Evolutionary conservation across 2,888 invertebrate genomes (phyloP), one percentile per base, ranked within the genome.

Genomic region (Stenchaetothrips biformis): DNA sequence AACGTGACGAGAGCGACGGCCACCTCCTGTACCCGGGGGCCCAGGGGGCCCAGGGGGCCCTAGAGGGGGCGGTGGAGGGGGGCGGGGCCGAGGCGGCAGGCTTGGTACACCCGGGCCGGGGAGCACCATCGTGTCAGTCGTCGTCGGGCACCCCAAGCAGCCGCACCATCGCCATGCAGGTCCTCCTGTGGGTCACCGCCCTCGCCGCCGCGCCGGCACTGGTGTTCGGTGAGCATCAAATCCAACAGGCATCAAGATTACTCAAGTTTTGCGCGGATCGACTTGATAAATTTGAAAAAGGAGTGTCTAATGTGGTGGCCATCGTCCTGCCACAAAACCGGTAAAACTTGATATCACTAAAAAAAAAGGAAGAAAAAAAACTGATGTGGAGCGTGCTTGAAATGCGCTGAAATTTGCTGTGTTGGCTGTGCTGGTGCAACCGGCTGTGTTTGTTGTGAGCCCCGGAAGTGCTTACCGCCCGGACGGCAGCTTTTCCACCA

Each of bases 31-130:
- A 53, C 79, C 18, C 16, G 7, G 78, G 67, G 37, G 37, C 37
- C 37, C 37, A 37, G 37, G 37, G 37, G 37, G 37, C 37, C 37
- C 37, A 49, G 80, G 21, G 21, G 59, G 80, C 47, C 77, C 25
- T 80, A n/a, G 80, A 79, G 77, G 78, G 47, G 67, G 62, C 62
- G 25, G 6, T 7, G n/a, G 78, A 62, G 78, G 49, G 37, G 77
- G 21, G 47, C n/a, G 25, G 37, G 21, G 37, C 74, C 27, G 47
- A 53, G 49, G 79, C 47, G 48, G 77, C 53, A 53, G 53, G 53
- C 67, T 74, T 21, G 21, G 25, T 11, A 11, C 11, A 74, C 21
- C 21, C 67, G 62, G 25, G 80, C 2, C 48, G 79, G 79, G 80
- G 62, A 79, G 48, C 78, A 78, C 67, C 8, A 13, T 25, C 18